Percentiles rank a stretch among this genome's conserved stretches.
These are phyloP conservation scores for Heteromyza rotundicornis DNA, from an alignment of 2,888 invertebrate species.

Conservation along the genomic window DNA sequence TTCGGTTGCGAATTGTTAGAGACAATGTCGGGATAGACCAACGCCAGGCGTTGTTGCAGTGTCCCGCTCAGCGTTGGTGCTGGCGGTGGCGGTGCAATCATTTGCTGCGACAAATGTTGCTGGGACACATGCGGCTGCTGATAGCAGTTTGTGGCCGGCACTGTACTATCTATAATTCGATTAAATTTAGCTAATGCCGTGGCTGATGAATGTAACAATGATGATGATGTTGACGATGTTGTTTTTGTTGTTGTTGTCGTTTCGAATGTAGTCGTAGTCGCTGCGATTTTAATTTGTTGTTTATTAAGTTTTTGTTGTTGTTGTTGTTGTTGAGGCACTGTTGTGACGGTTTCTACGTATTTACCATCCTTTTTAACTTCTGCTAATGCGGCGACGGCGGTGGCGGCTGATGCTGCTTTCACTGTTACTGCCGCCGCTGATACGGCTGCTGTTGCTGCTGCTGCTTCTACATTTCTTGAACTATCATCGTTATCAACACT, in stretches of 20 bases:
- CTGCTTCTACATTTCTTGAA: conserved; percentile 21
- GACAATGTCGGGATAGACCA: conserved; percentile 46
- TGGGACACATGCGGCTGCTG: conserved; percentile 34
- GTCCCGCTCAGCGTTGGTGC: conserved; percentile 41
- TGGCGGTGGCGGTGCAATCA: conserved; percentile 27
- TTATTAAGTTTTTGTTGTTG: conserved; percentile 54
- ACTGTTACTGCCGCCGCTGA: conserved; percentile 4
- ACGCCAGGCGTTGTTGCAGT: conserved; percentile 45
- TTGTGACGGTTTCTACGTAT: conserved; percentile 60
- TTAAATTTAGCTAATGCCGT: conserved; percentile 63
- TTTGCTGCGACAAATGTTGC: conserved; percentile 23
- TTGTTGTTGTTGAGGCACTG: conserved; percentile 58
- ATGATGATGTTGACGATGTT: conserved; percentile 47
- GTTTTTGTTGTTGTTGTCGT: conserved; percentile 41
- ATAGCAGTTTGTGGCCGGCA: conserved; percentile 49
- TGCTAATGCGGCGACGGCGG: neutral
- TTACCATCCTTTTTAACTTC: conserved; percentile 39
- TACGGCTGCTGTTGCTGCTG: conserved; percentile 18
- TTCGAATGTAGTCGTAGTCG: conserved; percentile 34
- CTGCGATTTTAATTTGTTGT: conserved; percentile 33
- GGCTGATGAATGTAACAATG: conserved; percentile 44
- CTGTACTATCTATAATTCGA: conserved; percentile 59
- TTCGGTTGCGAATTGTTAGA: conserved; percentile 27
- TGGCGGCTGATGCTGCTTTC: conserved; percentile 18
- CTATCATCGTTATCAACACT: conserved; percentile 47